Base-by-base conservation (phyloP, 2,113 vertebrate species). In the Todiramphus saurophagus region DNA sequence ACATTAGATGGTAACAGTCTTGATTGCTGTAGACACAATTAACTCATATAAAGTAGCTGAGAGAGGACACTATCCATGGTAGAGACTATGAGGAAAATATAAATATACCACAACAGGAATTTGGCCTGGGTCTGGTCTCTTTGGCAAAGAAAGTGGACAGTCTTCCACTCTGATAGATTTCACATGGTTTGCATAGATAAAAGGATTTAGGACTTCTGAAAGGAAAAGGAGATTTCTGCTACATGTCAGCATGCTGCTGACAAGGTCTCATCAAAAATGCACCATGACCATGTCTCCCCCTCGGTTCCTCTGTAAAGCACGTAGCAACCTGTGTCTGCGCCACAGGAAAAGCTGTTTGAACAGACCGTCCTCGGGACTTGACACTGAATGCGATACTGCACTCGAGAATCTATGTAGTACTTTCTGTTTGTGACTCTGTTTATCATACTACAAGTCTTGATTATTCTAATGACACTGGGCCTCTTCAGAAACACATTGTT, bases 371-470 rank as follows among this genome's bases (percentile, higher is more conserved):
- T 53, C 58, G 2, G 94, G 94, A 96, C 90, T 58, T 1, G 28
- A 69, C 83, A 44, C 59, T 3, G 2, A 85, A 31, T 5, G 15
- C 7, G 46, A 72, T 72, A 14, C 87, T 7, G 1, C 37, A 3
- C 83, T 66, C 5, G 0, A 87, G 89, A 95, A 69, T 7, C 69
- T 25, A 4, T n/a, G 86, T 27, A 93, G 90, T 9, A 43, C 90
- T 94, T 77, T 83, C 87, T 88, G 68, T 89, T 64, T 95, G 86
- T 69, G 90, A 33, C 94, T 96, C 81, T 97, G 89, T 90, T 97
- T 97, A 97, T 97, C 96, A 91, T 78, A 68, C 89, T 88, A 95
- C 96, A 96, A 88, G 84, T 94, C 96, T 96, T 97, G 95, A 97
- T 97, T 97, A 97, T 96, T 97, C 94, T 94, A 97, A 96, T 96